Evolutionary conservation across 2,113 vertebrate species (phyloP), one percentile per base, ranked within the genome.

Genomic region (Entomyzon cyanotis): DNA sequence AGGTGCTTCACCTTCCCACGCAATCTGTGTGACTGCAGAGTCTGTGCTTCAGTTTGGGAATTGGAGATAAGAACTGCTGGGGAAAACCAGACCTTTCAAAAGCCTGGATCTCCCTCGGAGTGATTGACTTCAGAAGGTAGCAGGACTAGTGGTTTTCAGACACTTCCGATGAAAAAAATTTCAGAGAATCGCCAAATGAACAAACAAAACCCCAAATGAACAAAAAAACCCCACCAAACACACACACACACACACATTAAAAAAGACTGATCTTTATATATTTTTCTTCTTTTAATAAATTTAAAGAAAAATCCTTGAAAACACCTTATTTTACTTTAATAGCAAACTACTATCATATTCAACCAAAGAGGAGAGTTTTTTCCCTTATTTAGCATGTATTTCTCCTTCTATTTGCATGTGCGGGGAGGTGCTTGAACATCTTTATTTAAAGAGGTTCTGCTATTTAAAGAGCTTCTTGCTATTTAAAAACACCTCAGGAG

Each of bases 201-300:
- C 4, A 67, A 47, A 49, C 15, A 55, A 30, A 73, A 49, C 12
- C 20, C 33, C 28, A 67, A 65, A 56, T 6, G 2, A 55, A n/a
- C 5, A 67, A 47, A 49, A 55, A 25, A 68, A 19, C 39, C 46
- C 46, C 46, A 47, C 46, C 46, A 22, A 47, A 47, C 11, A 47
- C 19, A 47, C 20, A 47, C 20, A 47, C 47, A 47, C 47, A 47
- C n/a, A n/a, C 28, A 50, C 16, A 25, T 22, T 6, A 3, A 21
- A 33, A 39, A 41, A 7, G 1, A 2, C 21, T 53, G 17, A 18
- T 30, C 2, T 11, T 9, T 52, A 31, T 27, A 4, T 5, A 2
- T 5, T 23, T 42, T 52, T 14, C 39, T 47, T n/a, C 12, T 42
- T 74, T 35, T 5, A 39, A 35, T 33, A 80, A 24, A 69, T 49